A percentile compares a stretch with the other conserved stretches of the same genome.
Evolutionary conservation across 2,113 vertebrate genomes (phyloP).

Genomic region (Axis porcinus): DNA sequence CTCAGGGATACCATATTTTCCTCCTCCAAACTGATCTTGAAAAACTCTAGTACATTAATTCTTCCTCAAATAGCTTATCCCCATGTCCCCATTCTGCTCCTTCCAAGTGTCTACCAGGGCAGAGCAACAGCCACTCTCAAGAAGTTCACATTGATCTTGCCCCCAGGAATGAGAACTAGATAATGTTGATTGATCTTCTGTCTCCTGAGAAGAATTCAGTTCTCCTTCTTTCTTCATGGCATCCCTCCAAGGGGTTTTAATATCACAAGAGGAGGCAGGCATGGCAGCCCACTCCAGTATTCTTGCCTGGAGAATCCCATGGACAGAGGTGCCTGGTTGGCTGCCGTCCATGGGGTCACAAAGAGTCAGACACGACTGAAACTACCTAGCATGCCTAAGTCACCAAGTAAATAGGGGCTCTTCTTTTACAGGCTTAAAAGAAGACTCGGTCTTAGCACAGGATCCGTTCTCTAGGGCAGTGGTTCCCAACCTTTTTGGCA

Average conservation of each 20-base stretch:
- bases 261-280: not conserved
- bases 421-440: not conserved
- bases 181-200: not conserved
- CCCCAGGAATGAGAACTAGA: not conserved
- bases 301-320: not conserved
- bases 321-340: not conserved
- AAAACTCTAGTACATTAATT: not conserved
- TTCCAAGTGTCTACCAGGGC: not conserved
- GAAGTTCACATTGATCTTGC: not conserved
- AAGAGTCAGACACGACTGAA: not conserved
- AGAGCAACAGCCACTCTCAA: not conserved
- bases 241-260: not conserved
- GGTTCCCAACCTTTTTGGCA: not conserved
- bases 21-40: not conserved
- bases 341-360: not conserved
- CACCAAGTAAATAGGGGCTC: not conserved
- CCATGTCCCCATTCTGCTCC: not conserved
- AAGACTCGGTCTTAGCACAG: not conserved
- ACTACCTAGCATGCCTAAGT: not conserved
- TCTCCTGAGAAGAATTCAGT: not conserved
- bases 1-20: not conserved
- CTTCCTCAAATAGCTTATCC: not conserved
- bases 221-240: not conserved
- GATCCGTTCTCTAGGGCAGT: not conserved
- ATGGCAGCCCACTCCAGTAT: not conserved